Base-by-base conservation (phyloP, 2,888 invertebrate genomes). In the Sclerodermus sp. region DNA sequence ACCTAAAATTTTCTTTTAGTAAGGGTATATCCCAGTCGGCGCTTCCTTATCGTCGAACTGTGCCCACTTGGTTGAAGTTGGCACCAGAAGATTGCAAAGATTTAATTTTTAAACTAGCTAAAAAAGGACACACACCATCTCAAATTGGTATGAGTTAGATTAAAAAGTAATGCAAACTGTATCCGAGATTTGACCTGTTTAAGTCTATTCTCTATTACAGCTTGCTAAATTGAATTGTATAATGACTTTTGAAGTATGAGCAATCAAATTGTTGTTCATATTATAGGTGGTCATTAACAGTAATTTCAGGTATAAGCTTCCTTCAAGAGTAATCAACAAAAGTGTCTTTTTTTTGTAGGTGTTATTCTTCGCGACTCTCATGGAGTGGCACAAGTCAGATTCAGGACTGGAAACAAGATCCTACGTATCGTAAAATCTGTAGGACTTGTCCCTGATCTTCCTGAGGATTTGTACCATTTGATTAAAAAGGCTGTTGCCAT, bases 21-120 rank as follows among this genome's bases (percentile, higher is more conserved):
- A 99, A 99, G 90, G 99, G 99, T 91, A 99, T 99, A 79, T 96
- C 98, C 89, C 96, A 97, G 81, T 98, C 97, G 71, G 97, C 98
- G 61, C 83, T 99, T 69, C 99, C 99, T 41, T 99, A 99, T 82
- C 90, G 98, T 76, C 89, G 99, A 75, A 94, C 94, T 79, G 96
- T 99, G 51, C 98, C 99, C 58, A 96, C 96, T 62, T 99, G 99
- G 99, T 83, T 98, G 73, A 99, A 99, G 82, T 82, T 96, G 55
- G 91, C 93, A 44, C 87, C 94, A 55, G 97, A 97, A 64, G 98
- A 99, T 85, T 97, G 99, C n/a, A 94, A 93, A 76, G 99, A 99
- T 71, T 93, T 97, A 76, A 99, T 99, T 73, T 93, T 87, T 82
- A 96, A 98, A 81, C 84, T 97, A 72, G 98, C 97, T 67, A 98